Evolutionary conservation across 2,797 vertebrate species (phyloP).

Genomic region (Ctenosaura bakeri): DNA sequence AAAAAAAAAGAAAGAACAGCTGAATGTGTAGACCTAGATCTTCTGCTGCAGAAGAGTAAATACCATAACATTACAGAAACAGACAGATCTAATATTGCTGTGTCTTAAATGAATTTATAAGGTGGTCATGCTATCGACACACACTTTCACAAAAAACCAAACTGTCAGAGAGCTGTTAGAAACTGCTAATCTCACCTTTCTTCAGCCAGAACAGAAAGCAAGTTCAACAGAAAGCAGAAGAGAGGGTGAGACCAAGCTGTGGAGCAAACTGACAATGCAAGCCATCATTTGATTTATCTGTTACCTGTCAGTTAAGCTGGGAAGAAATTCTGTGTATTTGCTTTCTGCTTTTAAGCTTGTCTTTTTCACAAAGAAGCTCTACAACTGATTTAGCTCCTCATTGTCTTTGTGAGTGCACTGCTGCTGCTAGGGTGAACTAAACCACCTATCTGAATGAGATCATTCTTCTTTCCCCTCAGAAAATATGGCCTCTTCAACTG

Average conservation of each 20-base stretch:
- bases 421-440: background rate
- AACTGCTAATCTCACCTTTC: background rate
- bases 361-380: background rate
- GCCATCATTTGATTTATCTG: background rate
- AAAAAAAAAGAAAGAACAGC: background rate
- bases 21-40: background rate
- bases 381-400: accelerated
- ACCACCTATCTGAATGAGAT: background rate
- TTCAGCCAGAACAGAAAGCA: background rate
- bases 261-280: background rate
- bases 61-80: background rate
- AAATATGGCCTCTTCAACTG: background rate
- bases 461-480: background rate
- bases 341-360: background rate
- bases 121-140: background rate
- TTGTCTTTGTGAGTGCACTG: accelerated
- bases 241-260: background rate
- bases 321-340: background rate
- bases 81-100: background rate
- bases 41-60: too few species aligned
- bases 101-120: background rate
- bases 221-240: background rate
- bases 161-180: background rate
- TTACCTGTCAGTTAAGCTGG: background rate
- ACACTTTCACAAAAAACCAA: background rate